Evolutionary conservation across 2,797 vertebrate species (phyloP), one percentile per base, ranked within the genome.

Genomic region (Diplodus sargus): DNA sequence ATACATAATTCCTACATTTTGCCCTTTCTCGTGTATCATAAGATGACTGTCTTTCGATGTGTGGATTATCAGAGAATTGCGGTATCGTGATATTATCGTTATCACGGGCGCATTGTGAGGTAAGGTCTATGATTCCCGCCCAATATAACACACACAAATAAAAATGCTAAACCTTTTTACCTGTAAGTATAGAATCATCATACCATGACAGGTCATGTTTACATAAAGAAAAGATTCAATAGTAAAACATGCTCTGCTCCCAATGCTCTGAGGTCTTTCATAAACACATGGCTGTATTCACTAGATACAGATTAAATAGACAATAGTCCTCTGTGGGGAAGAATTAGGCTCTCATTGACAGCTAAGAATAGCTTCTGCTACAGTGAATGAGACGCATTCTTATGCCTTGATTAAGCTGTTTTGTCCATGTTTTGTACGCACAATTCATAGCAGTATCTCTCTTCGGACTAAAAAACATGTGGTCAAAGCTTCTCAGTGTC

Each of bases 361-460:
- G 76, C 65, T 85, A 76, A 82, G 86, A 69, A 77, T 80, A 82
- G 16, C 13, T 59, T 77, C 69, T 15, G 28, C 70, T 59, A 45
- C 45, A 76, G 58, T 79, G 53, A 76, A 82, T 79, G n/a, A 71
- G 64, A 68, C 42, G 39, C 42, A 63, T 70, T 51, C 42, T 60
- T 69, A 4, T 70, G 23, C 25, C 58, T 25, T 66, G 25, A 84
- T 83, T 70, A 66, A 56, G 25, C 53, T 75, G 68, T 65, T 75
- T 52, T 74, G n/a, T 61, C 48, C 49, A 64, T 56, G 12, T 78
- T 90, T 84, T 76, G 52, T 47, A 61, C 45, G 67, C 69, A 58
- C 11, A 73, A 76, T 88, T 83, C 54, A 70, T 49, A 45, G 56
- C 39, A 56, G 42, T 48, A 76, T 42, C 78, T 83, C 70, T 39